phyloP scores from a whole-genome alignment of 2,797 vertebrate genomes.

The Mus caroli region DNA sequence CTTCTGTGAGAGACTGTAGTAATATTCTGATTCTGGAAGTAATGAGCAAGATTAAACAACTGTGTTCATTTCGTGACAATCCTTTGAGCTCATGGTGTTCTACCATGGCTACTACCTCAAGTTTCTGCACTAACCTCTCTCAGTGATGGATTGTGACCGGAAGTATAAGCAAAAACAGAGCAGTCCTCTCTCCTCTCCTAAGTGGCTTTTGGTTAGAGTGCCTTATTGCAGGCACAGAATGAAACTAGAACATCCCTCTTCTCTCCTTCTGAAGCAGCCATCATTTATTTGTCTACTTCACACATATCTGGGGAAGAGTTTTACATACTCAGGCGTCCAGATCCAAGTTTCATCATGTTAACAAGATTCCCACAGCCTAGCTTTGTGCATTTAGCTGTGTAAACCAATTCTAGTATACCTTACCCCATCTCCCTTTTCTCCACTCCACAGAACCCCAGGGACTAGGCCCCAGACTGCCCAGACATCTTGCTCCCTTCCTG shows the following conservation, averaged over 20 bases:
- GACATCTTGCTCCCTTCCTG: background rate
- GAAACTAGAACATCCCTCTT: background rate
- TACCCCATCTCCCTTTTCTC: background rate
- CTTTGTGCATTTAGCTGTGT: background rate
- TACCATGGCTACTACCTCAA: background rate
- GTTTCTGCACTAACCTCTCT: background rate
- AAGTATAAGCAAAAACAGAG: background rate
- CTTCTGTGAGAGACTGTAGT: background rate
- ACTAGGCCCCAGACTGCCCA: background rate
- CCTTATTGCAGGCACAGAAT: background rate
- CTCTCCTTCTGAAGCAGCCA: slow-evolving; percentile 1
- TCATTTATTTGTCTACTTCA: background rate
- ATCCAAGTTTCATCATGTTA: background rate
- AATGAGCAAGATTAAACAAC: background rate
- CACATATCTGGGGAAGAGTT: background rate
- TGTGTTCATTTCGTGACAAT: background rate
- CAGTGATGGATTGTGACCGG: background rate
- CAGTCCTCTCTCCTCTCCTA: background rate
- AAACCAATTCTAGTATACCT: background rate
- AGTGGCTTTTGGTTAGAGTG: background rate
- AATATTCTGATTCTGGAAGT: background rate
- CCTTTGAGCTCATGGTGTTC: background rate
- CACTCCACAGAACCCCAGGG: background rate
- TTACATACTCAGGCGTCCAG: background rate
- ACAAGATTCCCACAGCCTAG: background rate